A percentile compares a stretch with the other conserved stretches of the same genome.
Conservation (phyloP, 2,888 invertebrate genomes). For the Nomada fabriciana region DNA sequence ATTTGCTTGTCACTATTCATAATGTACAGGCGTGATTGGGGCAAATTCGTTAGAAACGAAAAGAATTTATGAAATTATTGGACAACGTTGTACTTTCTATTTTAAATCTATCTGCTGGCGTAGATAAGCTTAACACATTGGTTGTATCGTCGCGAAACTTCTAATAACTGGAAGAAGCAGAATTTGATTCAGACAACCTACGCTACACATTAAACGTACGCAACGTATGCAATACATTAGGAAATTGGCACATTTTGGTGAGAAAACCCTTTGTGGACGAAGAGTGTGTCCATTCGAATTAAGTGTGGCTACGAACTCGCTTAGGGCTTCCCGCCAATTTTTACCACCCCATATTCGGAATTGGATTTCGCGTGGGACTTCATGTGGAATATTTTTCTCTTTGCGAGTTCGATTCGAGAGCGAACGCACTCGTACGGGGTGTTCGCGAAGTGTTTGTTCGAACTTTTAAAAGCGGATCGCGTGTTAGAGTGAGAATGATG, state of each 20-base stretch:
- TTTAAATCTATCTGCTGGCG: too few relatives aligned
- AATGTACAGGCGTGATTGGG: too few relatives aligned
- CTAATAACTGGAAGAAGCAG: too few relatives aligned
- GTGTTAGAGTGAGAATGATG: background rate
- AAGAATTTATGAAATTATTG: too few relatives aligned
- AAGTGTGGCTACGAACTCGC: constrained; percentile 45
- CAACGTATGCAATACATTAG: constrained; percentile 35
- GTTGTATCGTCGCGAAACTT: too few relatives aligned
- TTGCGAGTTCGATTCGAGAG: constrained; percentile 3
- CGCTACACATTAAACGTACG: background rate
- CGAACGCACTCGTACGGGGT: background rate
- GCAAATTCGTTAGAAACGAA: too few relatives aligned
- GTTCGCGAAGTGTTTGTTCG: constrained; percentile 19
- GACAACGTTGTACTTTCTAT: too few relatives aligned
- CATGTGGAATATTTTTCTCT: constrained; percentile 37
- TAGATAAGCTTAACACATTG: too few relatives aligned
- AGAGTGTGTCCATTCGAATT: constrained; percentile 32
- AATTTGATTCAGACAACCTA: too few relatives aligned
- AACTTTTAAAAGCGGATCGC: constrained; percentile 7
- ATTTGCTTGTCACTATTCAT: too few relatives aligned
- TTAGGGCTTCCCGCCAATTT: constrained; percentile 33
- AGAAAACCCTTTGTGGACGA: constrained; percentile 9
- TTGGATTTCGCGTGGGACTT: constrained; percentile 38
- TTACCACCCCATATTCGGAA: constrained; percentile 5
- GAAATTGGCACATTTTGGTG: too few relatives aligned